Percentiles rank a stretch among this genome's conserved stretches.
Evolutionary conservation across 2,113 vertebrate species (phyloP).

Genomic region (Strigops habroptila): DNA sequence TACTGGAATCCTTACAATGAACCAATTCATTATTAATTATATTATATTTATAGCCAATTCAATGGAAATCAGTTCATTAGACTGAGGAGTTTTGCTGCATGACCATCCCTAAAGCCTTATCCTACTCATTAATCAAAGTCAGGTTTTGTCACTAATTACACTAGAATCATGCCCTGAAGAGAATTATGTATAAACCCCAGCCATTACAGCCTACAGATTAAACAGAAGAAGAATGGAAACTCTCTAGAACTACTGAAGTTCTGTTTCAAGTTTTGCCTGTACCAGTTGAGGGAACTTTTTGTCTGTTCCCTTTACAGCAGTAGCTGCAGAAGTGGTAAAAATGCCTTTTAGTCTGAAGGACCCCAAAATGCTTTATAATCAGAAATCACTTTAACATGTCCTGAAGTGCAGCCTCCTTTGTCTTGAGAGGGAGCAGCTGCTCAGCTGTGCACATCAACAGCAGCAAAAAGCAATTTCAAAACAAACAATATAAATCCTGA

Average conservation of each 20-base stretch:
- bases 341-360: constrained; percentile 28
- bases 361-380: constrained; percentile 24
- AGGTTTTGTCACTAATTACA: constrained; percentile 43
- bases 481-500: not conserved
- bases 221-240: not conserved
- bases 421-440: constrained; percentile 46
- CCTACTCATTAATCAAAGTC: constrained; percentile 28
- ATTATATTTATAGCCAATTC: constrained; percentile 42
- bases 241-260: not conserved
- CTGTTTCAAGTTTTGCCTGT: not conserved
- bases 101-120: not conserved
- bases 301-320: not conserved
- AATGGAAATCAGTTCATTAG: constrained; percentile 41
- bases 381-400: constrained; percentile 2
- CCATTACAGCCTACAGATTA: not conserved
- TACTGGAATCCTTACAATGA: not conserved
- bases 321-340: constrained; percentile 26
- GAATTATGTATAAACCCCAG: not conserved
- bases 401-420: constrained; percentile 34
- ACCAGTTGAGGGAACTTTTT: not conserved
- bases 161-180: not conserved
- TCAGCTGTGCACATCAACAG: not conserved
- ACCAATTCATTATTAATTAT: constrained; percentile 9
- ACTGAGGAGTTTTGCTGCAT: not conserved
- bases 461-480: not conserved